Evolutionary conservation across 1,140 invertebrate species (phyloP), one percentile per base, ranked within the genome.

Genomic region (Nylanderia fulva): DNA sequence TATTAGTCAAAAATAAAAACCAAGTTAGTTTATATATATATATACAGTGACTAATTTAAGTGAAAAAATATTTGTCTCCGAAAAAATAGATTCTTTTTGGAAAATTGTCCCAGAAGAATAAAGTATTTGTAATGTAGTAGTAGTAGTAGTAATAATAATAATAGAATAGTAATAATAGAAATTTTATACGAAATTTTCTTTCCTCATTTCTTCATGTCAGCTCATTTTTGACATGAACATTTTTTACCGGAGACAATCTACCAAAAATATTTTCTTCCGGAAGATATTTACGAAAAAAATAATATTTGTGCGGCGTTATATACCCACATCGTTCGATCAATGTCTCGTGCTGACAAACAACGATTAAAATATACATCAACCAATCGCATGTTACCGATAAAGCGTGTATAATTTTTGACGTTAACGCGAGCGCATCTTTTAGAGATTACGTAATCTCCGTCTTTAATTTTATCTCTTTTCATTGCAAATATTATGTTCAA

Each of bases 371-470:
- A 80, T 42, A 33, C 52, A 54, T 27, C 66, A 24, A 13, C 66
- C 52, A 80, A 71, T 80, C 52, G 52, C 66, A 27, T 27, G 24
- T 29, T 24, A 36, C 27, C 66, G 77, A 82, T 82, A 82, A 82
- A 82, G 36, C 52, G 39, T 39, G 9, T 80, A 80, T 80, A 80
- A 80, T 80, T 71, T 80, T 80, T 69, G 52, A 80, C 48, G 64
- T 69, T 33, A 18, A 24, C 7, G 18, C 21, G 27, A 18, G 42
- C 11, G 42, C 15, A 24, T 54, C 27, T 72, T 72, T 82, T 36
- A 82, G 66, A 82, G 66, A 82, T 72, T 82, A 82, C 24, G 39
- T 39, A 82, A 72, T 82, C 66, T 71, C 66, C 77, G 66, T 24
- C 7, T 69, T 18, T 72, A 80, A 80, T 3, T 3, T 33, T 33